Evolutionary conservation across 2,113 vertebrate genomes (phyloP).

Genomic region (Hirundichthys speculiger): DNA sequence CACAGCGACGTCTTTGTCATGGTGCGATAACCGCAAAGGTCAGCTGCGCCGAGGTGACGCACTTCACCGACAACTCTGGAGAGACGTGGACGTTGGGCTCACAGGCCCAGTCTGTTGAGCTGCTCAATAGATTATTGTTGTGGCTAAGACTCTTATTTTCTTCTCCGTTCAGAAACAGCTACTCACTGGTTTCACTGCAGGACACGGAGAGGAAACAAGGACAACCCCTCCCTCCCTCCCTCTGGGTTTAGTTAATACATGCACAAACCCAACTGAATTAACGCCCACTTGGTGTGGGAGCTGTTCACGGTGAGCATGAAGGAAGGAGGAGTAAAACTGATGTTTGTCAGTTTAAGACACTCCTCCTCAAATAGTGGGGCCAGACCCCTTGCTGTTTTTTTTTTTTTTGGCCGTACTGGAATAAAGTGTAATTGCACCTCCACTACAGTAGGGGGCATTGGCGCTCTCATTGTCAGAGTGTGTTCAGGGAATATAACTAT

Average conservation of each 20-base stretch:
- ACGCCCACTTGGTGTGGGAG: slow-evolving; percentile 12
- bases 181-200: slow-evolving; percentile 11
- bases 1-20: slow-evolving; percentile 27
- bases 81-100: slow-evolving; percentile 71
- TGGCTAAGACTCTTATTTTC: slow-evolving; percentile 56
- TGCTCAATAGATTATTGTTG: slow-evolving; percentile 77
- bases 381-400: too few species aligned
- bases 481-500: too few species aligned
- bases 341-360: too few species aligned
- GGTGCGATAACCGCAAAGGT: slow-evolving; percentile 64
- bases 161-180: slow-evolving; percentile 31
- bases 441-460: too few species aligned
- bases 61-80: slow-evolving; percentile 51
- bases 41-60: slow-evolving; percentile 63
- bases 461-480: too few species aligned
- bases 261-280: slow-evolving; percentile 22
- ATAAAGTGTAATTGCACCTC: too few species aligned
- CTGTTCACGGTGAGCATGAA: neutral
- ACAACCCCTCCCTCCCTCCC: neutral
- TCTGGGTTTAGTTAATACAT: neutral
- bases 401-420: too few species aligned
- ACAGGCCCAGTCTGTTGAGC: slow-evolving; percentile 51
- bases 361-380: too few species aligned
- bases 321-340: neutral
- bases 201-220: neutral